Evolutionary conservation across 2,113 vertebrate species (phyloP).

Genomic region (Himantopus leucocephalus): DNA sequence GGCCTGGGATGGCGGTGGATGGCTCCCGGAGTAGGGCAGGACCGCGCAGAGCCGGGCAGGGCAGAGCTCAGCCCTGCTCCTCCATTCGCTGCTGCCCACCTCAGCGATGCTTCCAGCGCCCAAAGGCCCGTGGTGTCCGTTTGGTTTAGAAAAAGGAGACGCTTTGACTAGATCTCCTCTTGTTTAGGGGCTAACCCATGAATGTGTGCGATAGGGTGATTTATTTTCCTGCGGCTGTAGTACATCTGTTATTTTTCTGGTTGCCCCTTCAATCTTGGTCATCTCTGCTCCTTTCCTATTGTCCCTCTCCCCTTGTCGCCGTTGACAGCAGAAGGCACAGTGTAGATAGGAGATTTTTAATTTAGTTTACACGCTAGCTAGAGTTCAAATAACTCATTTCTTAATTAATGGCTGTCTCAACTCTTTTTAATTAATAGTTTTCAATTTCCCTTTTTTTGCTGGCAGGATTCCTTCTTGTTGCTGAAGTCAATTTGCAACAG

Average conservation of each 20-base stretch:
- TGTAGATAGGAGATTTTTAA: background rate
- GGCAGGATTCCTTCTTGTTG: background rate
- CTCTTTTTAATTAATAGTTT: background rate
- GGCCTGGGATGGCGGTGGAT: background rate
- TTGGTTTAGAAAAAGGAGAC: background rate
- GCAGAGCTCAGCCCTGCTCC: background rate
- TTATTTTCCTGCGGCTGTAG: background rate
- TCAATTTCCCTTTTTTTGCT: background rate
- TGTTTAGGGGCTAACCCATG: background rate
- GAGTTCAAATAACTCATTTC: background rate
- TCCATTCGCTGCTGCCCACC: background rate
- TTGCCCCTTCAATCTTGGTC: background rate
- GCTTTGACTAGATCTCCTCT: background rate
- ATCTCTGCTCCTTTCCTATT: background rate
- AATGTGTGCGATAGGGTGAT: background rate
- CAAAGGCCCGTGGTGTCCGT: accelerated
- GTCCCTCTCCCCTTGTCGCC: background rate
- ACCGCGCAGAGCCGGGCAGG: background rate
- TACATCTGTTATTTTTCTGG: background rate
- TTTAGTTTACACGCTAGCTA: background rate
- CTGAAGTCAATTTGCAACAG: background rate
- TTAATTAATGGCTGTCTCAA: background rate
- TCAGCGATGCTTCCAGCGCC: background rate
- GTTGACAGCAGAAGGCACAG: background rate
- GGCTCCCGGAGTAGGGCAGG: background rate